phyloP scores from a whole-genome alignment of 2,888 invertebrate species.

The Hemicrepidius hirtus region DNA sequence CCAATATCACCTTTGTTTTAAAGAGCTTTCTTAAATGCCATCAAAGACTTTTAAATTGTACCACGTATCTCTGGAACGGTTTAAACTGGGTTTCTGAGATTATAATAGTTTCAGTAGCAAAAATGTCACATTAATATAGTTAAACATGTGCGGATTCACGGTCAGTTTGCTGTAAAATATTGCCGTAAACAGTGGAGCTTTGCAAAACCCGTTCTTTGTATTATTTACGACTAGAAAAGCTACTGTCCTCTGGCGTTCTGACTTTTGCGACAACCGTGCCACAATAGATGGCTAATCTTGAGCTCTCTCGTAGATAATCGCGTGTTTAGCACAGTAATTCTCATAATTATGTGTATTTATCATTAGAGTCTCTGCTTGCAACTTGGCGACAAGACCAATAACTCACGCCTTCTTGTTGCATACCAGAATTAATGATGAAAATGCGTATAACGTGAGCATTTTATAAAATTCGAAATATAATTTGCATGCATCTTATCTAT shows the following conservation, averaged over 20 bases:
- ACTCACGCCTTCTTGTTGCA: slow-evolving; percentile 40
- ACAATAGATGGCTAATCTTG: slow-evolving; percentile 33
- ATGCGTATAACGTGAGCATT: slow-evolving; percentile 14
- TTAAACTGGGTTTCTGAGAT: no score
- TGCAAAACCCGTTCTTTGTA: slow-evolving; percentile 38
- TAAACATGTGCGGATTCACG: slow-evolving; percentile 21
- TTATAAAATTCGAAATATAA: slow-evolving; percentile 1
- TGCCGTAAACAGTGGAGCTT: slow-evolving; percentile 18
- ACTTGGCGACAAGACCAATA: slow-evolving; percentile 36
- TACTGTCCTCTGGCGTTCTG: slow-evolving; percentile 23
- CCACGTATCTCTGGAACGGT: no score
- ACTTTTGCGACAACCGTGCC: slow-evolving; percentile 21
- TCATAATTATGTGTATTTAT: slow-evolving; percentile 40
- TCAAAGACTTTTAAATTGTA: no score
- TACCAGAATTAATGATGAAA: slow-evolving; percentile 38
- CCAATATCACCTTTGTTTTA: no score
- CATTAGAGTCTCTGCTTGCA: slow-evolving; percentile 30
- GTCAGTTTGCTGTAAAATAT: slow-evolving; percentile 26
- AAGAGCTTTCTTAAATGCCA: no score
- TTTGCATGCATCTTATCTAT: slow-evolving; percentile 7
- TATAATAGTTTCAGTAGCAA: no score
- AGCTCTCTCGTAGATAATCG: slow-evolving; percentile 38
- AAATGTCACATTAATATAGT: not conserved
- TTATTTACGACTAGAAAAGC: slow-evolving; percentile 39
- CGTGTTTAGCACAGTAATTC: slow-evolving; percentile 40